Percentiles rank a stretch among this genome's conserved stretches.
phyloP scores from a whole-genome alignment of 2,888 invertebrate genomes.

The Myathropa florea region DNA sequence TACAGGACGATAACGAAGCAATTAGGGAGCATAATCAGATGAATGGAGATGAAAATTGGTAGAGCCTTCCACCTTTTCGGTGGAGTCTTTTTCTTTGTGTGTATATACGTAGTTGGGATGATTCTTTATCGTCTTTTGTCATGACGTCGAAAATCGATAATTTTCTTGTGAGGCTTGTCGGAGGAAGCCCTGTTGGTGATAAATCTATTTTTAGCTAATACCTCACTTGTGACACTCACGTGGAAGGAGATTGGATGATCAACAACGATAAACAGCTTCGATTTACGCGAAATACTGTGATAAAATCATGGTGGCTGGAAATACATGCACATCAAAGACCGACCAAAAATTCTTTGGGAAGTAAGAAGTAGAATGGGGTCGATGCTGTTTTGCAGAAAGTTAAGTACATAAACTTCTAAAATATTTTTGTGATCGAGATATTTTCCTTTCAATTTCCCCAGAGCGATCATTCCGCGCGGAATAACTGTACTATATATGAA shows the following conservation, averaged over 20 bases:
- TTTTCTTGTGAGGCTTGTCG: background rate
- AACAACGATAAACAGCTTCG: background rate
- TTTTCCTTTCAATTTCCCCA: no score
- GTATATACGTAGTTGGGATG: background rate
- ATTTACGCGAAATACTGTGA: background rate
- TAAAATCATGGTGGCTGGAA: background rate
- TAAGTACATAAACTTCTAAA: no score
- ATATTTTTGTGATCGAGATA: no score
- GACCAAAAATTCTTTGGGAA: no score
- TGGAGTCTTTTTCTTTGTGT: background rate
- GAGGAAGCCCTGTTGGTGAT: background rate
- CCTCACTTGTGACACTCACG: background rate
- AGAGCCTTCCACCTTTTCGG: background rate
- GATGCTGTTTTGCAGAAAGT: no score
- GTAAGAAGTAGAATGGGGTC: no score
- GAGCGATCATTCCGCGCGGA: no score
- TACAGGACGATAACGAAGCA: constrained; percentile 26
- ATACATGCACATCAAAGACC: background rate
- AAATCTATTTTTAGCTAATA: background rate
- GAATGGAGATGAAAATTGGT: background rate
- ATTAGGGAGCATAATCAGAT: constrained; percentile 6
- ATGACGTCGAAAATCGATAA: background rate
- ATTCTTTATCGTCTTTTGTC: background rate
- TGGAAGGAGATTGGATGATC: background rate
- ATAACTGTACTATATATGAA: no score